Evolutionary conservation across 1,140 invertebrate genomes (phyloP).

Genomic region (Druon quercuslanigerum): DNA sequence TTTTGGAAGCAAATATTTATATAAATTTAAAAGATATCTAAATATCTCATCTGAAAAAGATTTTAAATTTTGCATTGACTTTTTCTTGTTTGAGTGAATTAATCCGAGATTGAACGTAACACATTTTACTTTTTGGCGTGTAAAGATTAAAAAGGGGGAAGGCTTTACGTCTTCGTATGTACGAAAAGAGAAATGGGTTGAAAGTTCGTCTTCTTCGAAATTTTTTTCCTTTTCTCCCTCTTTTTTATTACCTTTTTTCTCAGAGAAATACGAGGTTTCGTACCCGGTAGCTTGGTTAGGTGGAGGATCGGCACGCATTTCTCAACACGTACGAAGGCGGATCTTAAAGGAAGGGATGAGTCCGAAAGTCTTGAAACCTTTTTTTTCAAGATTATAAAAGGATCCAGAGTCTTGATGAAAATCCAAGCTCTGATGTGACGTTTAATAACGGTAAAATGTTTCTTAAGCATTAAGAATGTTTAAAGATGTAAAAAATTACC

Average conservation of each 20-base stretch:
- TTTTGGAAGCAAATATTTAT: no score
- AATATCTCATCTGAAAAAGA: no score
- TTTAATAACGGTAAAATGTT: background rate
- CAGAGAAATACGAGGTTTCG: constrained; percentile 37
- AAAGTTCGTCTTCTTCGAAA: constrained; percentile 41
- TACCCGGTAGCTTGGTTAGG: background rate
- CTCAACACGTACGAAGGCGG: constrained; percentile 25
- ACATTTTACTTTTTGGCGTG: no score
- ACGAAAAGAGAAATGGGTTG: constrained; percentile 7
- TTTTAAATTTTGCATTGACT: no score
- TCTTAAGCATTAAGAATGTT: background rate
- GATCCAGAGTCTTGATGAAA: background rate
- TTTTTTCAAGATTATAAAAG: no score
- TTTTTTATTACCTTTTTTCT: background rate
- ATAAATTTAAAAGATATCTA: no score
- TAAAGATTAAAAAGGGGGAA: no score
- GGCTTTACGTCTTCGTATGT: constrained; percentile 1
- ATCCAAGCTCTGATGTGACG: background rate
- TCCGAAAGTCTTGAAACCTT: background rate
- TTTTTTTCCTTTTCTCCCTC: constrained; percentile 33
- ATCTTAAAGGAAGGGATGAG: background rate
- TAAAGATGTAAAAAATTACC: no score
- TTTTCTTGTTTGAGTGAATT: no score
- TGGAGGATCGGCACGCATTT: constrained; percentile 35
- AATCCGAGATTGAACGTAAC: no score